Evolutionary conservation across 30 jellyfish, hydroid and myxozoan species (phyloP).

Genomic region (Aurelia aurita): DNA sequence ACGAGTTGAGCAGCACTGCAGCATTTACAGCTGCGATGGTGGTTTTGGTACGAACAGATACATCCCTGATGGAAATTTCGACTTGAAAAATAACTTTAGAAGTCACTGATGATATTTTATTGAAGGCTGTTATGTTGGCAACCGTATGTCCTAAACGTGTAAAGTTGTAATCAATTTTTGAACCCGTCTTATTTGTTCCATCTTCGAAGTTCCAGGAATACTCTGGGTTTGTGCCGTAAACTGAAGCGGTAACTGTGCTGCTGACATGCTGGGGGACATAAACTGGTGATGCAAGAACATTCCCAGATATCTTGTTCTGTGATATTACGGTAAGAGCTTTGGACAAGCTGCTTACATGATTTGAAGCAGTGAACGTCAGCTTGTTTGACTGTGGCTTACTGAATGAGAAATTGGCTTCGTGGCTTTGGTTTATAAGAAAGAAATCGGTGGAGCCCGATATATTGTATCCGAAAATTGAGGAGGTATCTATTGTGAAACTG

Average conservation of each 20-base stretch:
- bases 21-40: slow-evolving; percentile 4
- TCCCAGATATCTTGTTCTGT: slow-evolving; percentile 56
- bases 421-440: background rate
- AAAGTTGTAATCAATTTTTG: background rate
- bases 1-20: slow-evolving; percentile 16
- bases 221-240: slow-evolving; percentile 30
- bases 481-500: background rate
- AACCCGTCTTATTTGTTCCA: slow-evolving; percentile 3
- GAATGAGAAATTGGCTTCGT: background rate
- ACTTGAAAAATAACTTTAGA: slow-evolving; percentile 7
- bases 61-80: slow-evolving; percentile 6
- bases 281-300: slow-evolving; percentile 6
- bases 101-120: slow-evolving; percentile 35
- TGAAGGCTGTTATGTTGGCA: slow-evolving; percentile 46
- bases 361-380: slow-evolving; percentile 46
- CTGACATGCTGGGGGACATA: slow-evolving; percentile 25
- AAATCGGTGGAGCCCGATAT: slow-evolving; percentile 11
- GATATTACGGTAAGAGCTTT: slow-evolving; percentile 3
- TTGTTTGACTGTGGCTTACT: slow-evolving; percentile 28
- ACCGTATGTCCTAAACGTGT: slow-evolving; percentile 26
- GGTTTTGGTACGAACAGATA: slow-evolving; percentile 13
- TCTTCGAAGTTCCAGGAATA: slow-evolving; percentile 32
- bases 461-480: slow-evolving; percentile 51
- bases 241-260: background rate
- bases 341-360: slow-evolving; percentile 66